These are phyloP conservation scores for Trachelus tabidus DNA, from an alignment of 2,888 invertebrate species.

Conservation along the genomic window DNA sequence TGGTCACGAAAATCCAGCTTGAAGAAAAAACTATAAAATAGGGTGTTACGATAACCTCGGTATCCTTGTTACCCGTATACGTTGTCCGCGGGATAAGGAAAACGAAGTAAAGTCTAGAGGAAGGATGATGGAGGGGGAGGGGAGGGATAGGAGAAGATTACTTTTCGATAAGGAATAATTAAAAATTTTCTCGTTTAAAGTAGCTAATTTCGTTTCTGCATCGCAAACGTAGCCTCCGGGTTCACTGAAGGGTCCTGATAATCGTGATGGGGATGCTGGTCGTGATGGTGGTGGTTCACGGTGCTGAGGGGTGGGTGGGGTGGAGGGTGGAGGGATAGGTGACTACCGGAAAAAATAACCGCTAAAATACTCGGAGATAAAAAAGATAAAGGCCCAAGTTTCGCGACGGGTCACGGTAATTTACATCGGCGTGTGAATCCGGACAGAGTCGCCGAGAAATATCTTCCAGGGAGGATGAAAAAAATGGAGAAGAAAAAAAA, in stretches of 20 bases:
- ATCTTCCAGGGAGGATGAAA: conserved; percentile 26
- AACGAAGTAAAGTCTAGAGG: not conserved
- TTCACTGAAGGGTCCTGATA: not conserved
- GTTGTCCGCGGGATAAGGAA: not conserved
- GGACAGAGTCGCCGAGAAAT: conserved; percentile 48
- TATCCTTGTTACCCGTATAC: not conserved
- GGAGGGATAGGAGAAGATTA: conserved; percentile 52
- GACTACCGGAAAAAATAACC: conserved; percentile 61
- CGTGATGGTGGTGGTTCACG: conserved; percentile 4
- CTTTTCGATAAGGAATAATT: conserved; percentile 68
- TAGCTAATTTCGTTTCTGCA: conserved; percentile 61
- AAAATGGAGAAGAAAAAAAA: conserved; percentile 36
- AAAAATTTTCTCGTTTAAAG: conserved; percentile 67
- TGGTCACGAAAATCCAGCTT: conserved; percentile 28
- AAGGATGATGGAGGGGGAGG: not conserved
- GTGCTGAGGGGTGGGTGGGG: conserved; percentile 2
- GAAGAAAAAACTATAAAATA: conserved; percentile 16
- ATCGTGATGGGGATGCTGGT: conserved; percentile 17
- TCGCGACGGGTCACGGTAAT: conserved; percentile 55
- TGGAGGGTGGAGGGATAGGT: conserved; percentile 23
- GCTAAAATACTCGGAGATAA: conserved; percentile 65
- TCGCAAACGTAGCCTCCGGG: conserved; percentile 17
- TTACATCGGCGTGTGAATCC: conserved; percentile 64
- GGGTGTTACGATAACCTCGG: not conserved
- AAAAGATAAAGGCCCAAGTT: conserved; percentile 62